phyloP scores from a whole-genome alignment of 2,888 invertebrate species.

The Drosophila niveifrons region DNA sequence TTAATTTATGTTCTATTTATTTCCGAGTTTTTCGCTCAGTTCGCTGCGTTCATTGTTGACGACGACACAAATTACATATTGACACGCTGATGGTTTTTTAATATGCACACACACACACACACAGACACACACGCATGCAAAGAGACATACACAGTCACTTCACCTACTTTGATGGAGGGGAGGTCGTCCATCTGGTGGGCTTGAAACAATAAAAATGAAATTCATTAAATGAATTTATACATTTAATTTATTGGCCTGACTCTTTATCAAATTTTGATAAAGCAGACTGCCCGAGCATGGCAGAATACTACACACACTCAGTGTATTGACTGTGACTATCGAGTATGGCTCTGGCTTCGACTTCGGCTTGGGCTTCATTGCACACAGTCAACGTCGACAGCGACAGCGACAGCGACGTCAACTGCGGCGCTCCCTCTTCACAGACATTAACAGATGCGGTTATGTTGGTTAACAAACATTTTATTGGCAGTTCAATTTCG shows the following conservation, averaged over 20 bases:
- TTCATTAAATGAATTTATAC: slow-evolving; percentile 82
- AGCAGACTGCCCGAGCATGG: slow-evolving; percentile 42
- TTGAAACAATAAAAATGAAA: slow-evolving; percentile 75
- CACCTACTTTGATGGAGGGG: slow-evolving; percentile 14
- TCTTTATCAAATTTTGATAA: slow-evolving; percentile 83
- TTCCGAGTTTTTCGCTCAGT: slow-evolving; percentile 42
- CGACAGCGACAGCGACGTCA: slow-evolving; percentile 27
- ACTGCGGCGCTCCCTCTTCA: slow-evolving; percentile 63
- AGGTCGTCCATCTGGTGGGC: slow-evolving; percentile 31
- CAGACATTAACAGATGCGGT: slow-evolving; percentile 78
- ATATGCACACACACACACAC: slow-evolving; percentile 67
- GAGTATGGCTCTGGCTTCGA: slow-evolving; percentile 17
- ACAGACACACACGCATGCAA: slow-evolving; percentile 6
- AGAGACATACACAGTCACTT: not conserved
- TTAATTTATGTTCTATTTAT: slow-evolving; percentile 81
- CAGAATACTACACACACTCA: slow-evolving; percentile 22
- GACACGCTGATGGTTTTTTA: slow-evolving; percentile 83
- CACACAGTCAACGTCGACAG: slow-evolving; percentile 54
- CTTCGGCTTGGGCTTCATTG: slow-evolving; percentile 71
- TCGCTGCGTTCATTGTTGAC: slow-evolving; percentile 31
- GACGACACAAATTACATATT: slow-evolving; percentile 83
- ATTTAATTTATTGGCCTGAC: slow-evolving; percentile 80
- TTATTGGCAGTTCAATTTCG: slow-evolving; percentile 77
- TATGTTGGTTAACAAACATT: slow-evolving; percentile 80
- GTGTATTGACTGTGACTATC: not conserved